phyloP scores from a whole-genome alignment of 2,888 invertebrate genomes.

The Drosophila austrosaltans region DNA sequence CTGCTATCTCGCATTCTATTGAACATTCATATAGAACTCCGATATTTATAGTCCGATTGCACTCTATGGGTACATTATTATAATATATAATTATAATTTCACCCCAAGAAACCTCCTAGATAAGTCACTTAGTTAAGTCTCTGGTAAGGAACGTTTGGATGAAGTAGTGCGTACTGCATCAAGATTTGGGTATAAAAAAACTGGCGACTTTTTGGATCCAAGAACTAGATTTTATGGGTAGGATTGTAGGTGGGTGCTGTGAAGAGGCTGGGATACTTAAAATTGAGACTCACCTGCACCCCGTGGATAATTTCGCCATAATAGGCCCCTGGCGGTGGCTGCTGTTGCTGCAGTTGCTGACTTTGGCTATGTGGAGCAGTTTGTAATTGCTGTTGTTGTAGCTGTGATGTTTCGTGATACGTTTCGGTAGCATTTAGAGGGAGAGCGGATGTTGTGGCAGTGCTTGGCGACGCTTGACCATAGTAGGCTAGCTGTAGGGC shows the following conservation, averaged over 20 bases:
- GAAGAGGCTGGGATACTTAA: not conserved
- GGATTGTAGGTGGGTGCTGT: not conserved
- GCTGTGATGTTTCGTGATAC: constrained; percentile 39
- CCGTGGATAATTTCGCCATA: constrained; percentile 83
- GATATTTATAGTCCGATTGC: no score
- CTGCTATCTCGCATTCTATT: no score
- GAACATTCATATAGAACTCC: no score
- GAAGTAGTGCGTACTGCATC: no score
- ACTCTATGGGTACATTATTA: no score
- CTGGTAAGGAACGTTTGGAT: no score
- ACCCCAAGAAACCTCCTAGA: no score
- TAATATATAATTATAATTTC: no score
- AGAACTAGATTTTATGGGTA: not conserved
- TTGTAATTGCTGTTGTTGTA: constrained; percentile 53
- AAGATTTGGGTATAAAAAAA: no score
- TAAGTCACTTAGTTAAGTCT: no score
- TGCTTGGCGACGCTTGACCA: constrained; percentile 71
- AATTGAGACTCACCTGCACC: constrained; percentile 76
- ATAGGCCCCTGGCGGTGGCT: constrained; percentile 70
- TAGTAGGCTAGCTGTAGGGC: constrained; percentile 82
- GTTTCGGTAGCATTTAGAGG: constrained; percentile 65
- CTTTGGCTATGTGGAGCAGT: constrained; percentile 81
- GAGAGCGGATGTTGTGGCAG: constrained; percentile 65
- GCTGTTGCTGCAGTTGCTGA: constrained; percentile 69
- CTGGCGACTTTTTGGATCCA: no score